phyloP scores from a whole-genome alignment of 1,140 invertebrate species.

The Phthorimaea operculella region DNA sequence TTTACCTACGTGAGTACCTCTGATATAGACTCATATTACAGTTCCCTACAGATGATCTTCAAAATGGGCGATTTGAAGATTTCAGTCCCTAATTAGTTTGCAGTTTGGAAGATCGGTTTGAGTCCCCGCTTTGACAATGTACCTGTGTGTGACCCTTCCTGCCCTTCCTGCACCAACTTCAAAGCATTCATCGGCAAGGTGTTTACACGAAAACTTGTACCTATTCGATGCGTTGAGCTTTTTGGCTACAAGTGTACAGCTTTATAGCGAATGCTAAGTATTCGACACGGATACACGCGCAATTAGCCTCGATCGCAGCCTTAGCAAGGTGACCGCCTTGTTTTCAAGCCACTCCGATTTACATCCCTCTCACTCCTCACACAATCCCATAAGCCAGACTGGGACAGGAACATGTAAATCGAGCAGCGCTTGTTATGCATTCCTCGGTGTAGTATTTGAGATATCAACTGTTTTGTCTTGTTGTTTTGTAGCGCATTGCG shows the following conservation, averaged over 20 bases:
- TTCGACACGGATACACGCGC: conserved; percentile 3
- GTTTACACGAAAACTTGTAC: too few species aligned
- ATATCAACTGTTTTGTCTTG: conserved; percentile 2
- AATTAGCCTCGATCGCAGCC: conserved; percentile 3
- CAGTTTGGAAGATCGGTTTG: too few species aligned
- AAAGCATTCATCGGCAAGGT: too few species aligned
- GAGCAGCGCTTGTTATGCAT: neutral
- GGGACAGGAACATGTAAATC: neutral
- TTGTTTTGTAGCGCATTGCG: too few species aligned
- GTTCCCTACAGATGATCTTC: too few species aligned
- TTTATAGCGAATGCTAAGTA: conserved; percentile 3
- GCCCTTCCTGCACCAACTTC: too few species aligned
- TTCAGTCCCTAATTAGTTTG: too few species aligned
- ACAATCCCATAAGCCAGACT: neutral
- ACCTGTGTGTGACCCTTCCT: too few species aligned
- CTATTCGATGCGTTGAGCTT: neutral
- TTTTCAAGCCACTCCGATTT: neutral
- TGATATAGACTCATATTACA: too few species aligned
- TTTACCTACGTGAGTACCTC: too few species aligned
- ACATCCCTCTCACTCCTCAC: neutral
- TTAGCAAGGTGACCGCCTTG: conserved; percentile 1
- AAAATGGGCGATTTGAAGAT: too few species aligned
- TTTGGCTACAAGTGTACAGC: neutral
- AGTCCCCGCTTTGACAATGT: too few species aligned
- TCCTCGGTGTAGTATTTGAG: neutral